phyloP scores from a whole-genome alignment of 2,113 vertebrate genomes.

The Oreotrochilus melanogaster region DNA sequence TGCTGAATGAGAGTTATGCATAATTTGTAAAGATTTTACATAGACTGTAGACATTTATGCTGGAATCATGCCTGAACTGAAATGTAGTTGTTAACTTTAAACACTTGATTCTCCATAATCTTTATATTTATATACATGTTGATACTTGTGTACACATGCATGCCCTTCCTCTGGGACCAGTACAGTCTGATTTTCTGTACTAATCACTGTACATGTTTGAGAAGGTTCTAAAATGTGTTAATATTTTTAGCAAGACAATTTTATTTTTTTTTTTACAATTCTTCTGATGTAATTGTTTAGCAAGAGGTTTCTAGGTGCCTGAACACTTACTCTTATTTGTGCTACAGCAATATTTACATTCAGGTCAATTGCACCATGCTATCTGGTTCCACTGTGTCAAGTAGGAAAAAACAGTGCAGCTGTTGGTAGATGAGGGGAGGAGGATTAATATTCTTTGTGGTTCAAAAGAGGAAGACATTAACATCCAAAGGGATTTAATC shows the following conservation, averaged over 20 bases:
- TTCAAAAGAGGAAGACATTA: constrained; percentile 65
- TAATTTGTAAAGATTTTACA: fast-evolving
- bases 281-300: background rate
- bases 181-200: background rate
- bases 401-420: constrained; percentile 57
- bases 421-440: constrained; percentile 53
- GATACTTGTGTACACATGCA: background rate
- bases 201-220: background rate
- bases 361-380: background rate
- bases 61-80: background rate
- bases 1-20: background rate
- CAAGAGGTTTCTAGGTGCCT: background rate
- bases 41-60: background rate
- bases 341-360: constrained; percentile 34
- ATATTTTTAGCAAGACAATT: background rate
- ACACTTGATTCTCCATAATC: fast-evolving
- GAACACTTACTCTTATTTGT: background rate
- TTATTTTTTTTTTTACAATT: background rate
- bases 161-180: background rate
- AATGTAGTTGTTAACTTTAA: background rate
- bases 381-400: constrained; percentile 23
- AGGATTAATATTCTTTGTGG: constrained; percentile 72
- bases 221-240: background rate
- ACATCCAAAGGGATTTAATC: constrained; percentile 71
- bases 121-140: background rate